phyloP scores from a whole-genome alignment of 2,113 vertebrate species.

The Sterrhoptilus dennistouni region DNA sequence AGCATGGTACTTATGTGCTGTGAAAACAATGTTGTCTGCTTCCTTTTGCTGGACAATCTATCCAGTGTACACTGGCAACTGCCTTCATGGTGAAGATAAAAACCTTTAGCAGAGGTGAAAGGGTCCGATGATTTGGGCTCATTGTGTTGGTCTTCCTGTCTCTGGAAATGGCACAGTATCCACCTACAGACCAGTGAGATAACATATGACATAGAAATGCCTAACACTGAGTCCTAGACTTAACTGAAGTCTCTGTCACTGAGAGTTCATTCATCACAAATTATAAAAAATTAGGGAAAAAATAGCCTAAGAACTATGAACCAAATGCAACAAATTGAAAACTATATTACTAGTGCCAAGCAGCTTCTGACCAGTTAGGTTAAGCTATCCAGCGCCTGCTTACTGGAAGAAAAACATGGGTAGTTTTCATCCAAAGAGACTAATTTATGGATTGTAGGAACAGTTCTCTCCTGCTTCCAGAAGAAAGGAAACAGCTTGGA shows the following conservation, averaged over 20 bases:
- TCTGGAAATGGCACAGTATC: background rate
- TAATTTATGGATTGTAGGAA: background rate
- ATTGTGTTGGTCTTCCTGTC: background rate
- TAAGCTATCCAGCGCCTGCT: background rate
- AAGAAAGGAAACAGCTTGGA: background rate
- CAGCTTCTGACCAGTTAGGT: background rate
- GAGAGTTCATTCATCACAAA: background rate
- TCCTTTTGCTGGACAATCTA: conserved; percentile 7
- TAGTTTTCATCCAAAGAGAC: background rate
- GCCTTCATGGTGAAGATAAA: background rate
- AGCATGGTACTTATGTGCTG: conserved; percentile 19
- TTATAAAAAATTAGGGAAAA: background rate
- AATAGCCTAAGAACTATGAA: background rate
- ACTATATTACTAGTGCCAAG: background rate
- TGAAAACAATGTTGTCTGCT: conserved; percentile 42
- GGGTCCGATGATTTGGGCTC: background rate
- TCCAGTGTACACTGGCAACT: background rate
- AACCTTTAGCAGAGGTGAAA: background rate
- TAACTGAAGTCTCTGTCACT: background rate
- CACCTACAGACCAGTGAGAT: background rate
- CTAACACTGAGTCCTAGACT: background rate
- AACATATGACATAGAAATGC: background rate
- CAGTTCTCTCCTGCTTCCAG: background rate
- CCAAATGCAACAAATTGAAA: background rate
- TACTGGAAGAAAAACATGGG: background rate